Percentiles rank a stretch among this genome's conserved stretches.
Conservation (phyloP, 1,140 invertebrate species). For the Rhagoletis zephyria region DNA sequence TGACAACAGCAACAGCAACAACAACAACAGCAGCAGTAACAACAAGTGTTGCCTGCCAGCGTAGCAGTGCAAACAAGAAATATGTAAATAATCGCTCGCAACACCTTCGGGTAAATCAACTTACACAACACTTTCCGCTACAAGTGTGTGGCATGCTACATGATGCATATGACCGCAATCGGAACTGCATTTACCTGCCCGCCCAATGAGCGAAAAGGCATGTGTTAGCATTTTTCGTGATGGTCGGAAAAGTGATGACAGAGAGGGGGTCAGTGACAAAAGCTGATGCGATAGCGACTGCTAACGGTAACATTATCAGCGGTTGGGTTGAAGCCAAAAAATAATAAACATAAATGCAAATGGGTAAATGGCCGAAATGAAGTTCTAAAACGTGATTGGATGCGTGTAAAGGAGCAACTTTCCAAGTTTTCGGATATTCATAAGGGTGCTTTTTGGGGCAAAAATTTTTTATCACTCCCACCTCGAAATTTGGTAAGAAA, state of each 20-base stretch:
- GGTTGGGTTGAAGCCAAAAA: no score
- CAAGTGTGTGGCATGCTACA: background rate
- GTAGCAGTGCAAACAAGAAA: background rate
- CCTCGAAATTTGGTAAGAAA: no score
- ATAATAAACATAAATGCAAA: no score
- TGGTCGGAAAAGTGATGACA: background rate
- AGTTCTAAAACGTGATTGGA: no score
- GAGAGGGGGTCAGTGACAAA: no score
- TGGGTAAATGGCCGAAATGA: no score
- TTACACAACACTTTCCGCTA: background rate
- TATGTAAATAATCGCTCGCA: conserved; percentile 17
- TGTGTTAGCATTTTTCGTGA: background rate
- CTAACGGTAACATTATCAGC: no score
- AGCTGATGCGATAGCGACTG: no score
- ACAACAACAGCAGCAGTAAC: background rate
- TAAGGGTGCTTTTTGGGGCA: no score
- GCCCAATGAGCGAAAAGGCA: background rate
- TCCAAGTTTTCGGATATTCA: no score
- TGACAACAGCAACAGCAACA: background rate
- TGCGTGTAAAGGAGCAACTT: no score
- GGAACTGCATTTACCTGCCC: background rate
- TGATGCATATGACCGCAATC: background rate
- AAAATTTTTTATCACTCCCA: no score
- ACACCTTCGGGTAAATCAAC: background rate
- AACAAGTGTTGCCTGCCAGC: conserved; percentile 21